Evolutionary conservation across 2,797 vertebrate genomes (phyloP).

Genomic region (Cossypha caffra): DNA sequence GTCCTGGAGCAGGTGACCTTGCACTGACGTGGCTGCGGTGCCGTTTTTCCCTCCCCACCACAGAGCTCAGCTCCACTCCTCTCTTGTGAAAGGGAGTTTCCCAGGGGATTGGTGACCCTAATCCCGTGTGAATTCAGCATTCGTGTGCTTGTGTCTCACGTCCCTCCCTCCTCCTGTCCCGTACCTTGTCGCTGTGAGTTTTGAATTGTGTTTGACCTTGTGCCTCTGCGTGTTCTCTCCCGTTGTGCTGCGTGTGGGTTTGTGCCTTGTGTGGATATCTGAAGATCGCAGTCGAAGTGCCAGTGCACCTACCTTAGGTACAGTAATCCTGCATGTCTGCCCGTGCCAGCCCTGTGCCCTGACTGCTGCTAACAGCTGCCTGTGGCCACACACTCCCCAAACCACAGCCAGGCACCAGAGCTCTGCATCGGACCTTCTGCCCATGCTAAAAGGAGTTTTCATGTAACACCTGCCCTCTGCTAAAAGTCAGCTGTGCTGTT

Average conservation of each 20-base stretch:
- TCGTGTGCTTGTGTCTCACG: not conserved
- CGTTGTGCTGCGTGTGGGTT: conserved; percentile 79
- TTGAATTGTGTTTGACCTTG: conserved; percentile 80
- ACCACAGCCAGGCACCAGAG: not conserved
- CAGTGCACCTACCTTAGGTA: conserved; percentile 94
- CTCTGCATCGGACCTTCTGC: not conserved
- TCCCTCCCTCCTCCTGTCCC: conserved; percentile 30
- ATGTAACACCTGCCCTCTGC: conserved; percentile 16
- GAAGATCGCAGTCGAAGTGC: conserved; percentile 97
- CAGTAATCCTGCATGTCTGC: conserved; percentile 82
- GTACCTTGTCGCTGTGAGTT: conserved; percentile 70
- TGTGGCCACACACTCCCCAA: not conserved
- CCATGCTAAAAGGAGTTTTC: not conserved
- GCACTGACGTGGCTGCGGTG: accelerated
- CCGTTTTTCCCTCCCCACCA: not conserved
- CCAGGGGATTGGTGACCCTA: not conserved
- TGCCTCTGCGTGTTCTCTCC: conserved; percentile 81
- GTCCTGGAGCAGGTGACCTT: not conserved
- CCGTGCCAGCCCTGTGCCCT: conserved; percentile 58
- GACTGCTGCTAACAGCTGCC: conserved; percentile 51
- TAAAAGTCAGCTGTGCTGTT: conserved; percentile 17
- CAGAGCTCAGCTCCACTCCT: not conserved
- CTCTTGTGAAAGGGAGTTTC: not conserved
- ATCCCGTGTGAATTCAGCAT: not conserved
- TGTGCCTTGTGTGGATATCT: conserved; percentile 83